Base-by-base conservation (phyloP, 2,797 vertebrate species). In the Xiphorhynchus erythropygius region DNA sequence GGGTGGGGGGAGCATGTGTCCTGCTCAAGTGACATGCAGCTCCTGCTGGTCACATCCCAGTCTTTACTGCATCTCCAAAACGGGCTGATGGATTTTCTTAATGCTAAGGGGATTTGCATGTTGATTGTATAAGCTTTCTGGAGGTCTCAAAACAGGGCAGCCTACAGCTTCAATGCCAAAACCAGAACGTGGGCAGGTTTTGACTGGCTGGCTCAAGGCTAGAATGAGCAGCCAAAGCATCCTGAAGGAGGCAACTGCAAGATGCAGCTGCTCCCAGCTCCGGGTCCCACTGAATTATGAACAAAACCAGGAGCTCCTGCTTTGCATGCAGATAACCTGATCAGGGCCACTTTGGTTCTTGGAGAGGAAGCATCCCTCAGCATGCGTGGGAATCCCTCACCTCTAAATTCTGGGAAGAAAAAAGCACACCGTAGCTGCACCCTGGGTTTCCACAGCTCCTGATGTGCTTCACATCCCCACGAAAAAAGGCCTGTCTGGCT, bases 171-270 rank as follows among this genome's bases (percentile, higher is more conserved):
- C 94, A 86, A 35, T 91, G 94, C 94, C 96, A 96, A 97, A 96
- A 90, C 65, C 85, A 93, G 85, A 94, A 93, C 13, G 80, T 96
- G 93, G 95, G 96, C 94, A 97, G 93, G 91, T 95, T 97, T 84
- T 96, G 91, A 96, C 96, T 96, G 91, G 94, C 59, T 96, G 88
- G 93, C 93, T 95, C 88, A 95, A 97, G 85, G 96, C 95, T 95
- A 95, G 67, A 95, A 90, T 1, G 4, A 94, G 69, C 83, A 95
- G 91, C 75, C 76, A 94, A 71, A 95, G 95, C 90, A 82, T 86
- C 87, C 63, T 56, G 65, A 82, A 94, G 90, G 62, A 96, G 89
- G 79, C 79, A 94, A 95, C 59, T 91, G 53, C 82, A 75, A 92
- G 65, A 75, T 6, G 22, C 91, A 96, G 94, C 91, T 97, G 93